Conservation (phyloP, 2,113 vertebrate genomes). For the Clarias gariepinus region DNA sequence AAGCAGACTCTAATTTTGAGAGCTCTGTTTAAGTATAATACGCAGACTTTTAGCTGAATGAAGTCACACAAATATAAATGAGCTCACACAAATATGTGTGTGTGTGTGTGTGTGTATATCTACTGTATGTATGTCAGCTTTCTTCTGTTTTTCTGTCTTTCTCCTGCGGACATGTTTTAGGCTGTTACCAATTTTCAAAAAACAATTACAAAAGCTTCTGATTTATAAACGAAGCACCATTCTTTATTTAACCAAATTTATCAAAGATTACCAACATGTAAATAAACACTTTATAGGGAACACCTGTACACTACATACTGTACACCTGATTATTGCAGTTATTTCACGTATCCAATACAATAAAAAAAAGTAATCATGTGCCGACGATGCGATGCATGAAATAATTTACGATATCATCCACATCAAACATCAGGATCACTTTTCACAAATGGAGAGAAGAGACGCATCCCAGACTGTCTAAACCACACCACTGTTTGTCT, state of each 20-base stretch:
- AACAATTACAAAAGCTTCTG: neutral
- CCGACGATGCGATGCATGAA: neutral
- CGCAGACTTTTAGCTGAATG: neutral
- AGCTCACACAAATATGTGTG: neutral
- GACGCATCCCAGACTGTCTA: neutral
- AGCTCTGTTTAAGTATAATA: neutral
- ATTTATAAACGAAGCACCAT: neutral
- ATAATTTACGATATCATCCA: neutral
- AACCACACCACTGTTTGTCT: too few relatives aligned
- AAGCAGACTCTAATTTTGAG: neutral
- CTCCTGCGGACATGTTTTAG: constrained; percentile 21
- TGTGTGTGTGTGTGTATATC: neutral
- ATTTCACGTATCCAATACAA: too few relatives aligned
- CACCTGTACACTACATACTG: too few relatives aligned
- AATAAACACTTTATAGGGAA: too few relatives aligned
- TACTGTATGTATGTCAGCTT: neutral
- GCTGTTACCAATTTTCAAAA: constrained; percentile 31
- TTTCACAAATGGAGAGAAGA: neutral
- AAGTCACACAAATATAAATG: neutral
- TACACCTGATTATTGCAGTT: too few relatives aligned
- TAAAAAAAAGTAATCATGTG: too few relatives aligned
- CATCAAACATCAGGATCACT: neutral
- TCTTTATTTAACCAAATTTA: too few relatives aligned
- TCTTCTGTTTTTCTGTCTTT: neutral
- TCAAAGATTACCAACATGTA: too few relatives aligned